A percentile compares a stretch with the other conserved stretches of the same genome.
Conservation (phyloP, 2,113 vertebrate species). For the Gymnobelideus leadbeateri region DNA sequence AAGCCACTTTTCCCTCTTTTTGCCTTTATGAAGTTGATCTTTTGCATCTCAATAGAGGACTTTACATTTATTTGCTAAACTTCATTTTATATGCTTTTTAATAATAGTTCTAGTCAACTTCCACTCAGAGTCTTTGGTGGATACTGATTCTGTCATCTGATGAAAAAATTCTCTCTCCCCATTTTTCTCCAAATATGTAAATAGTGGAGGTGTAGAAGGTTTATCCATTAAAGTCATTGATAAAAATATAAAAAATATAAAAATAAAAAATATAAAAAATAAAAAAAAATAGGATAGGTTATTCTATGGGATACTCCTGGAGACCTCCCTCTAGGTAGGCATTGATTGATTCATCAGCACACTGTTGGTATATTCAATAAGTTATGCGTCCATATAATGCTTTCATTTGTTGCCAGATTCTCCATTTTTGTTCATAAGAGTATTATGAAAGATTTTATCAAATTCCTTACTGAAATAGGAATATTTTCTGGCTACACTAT, state of each 20-base stretch:
- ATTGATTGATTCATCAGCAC: not conserved
- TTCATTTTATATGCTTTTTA: not conserved
- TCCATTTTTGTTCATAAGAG: not conserved
- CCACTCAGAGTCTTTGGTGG: not conserved
- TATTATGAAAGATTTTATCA: not conserved
- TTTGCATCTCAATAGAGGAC: too few species aligned
- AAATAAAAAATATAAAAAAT: too few species aligned
- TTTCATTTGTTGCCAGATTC: not conserved
- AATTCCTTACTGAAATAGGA: not conserved
- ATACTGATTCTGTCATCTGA: not conserved
- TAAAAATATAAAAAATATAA: not conserved
- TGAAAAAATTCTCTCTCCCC: not conserved
- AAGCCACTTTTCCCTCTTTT: too few species aligned
- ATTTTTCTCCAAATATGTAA: not conserved
- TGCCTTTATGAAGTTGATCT: too few species aligned
- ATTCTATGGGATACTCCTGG: not conserved
- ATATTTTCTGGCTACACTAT: not conserved
- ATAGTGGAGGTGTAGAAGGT: not conserved
- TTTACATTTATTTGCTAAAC: too few species aligned
- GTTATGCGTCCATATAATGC: not conserved
- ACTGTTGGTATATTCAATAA: not conserved
- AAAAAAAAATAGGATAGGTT: not conserved
- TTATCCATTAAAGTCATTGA: not conserved
- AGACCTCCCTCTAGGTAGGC: not conserved
- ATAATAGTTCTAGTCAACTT: not conserved